Evolutionary conservation across 2,113 vertebrate genomes (phyloP).

Genomic region (Ictalurus furcatus): DNA sequence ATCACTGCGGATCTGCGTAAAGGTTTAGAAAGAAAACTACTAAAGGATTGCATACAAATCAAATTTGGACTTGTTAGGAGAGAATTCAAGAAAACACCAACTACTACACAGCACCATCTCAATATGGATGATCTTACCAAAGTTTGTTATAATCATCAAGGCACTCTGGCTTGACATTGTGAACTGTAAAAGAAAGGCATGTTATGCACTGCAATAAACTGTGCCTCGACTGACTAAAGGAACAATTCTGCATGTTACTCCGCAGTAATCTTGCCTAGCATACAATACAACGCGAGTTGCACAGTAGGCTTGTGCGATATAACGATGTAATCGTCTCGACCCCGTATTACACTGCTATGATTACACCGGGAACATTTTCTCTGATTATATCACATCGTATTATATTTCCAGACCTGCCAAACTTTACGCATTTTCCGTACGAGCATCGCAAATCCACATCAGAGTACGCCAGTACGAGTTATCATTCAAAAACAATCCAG

Average conservation of each 20-base stretch:
- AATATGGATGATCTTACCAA: constrained; percentile 78
- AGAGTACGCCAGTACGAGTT: not conserved
- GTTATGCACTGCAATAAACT: constrained; percentile 30
- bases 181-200: constrained; percentile 82
- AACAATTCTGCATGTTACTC: constrained; percentile 25
- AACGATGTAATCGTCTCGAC: not conserved
- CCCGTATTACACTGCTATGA: not conserved
- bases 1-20: not conserved
- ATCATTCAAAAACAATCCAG: too few relatives aligned
- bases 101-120: constrained; percentile 1
- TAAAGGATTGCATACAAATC: not conserved
- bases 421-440: too few relatives aligned
- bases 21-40: not conserved
- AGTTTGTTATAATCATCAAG: constrained; percentile 96
- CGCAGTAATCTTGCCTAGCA: constrained; percentile 5
- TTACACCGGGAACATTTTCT: not conserved
- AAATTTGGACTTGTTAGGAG: not conserved
- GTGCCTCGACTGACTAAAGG: constrained; percentile 24
- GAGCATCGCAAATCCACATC: too few relatives aligned
- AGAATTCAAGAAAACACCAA: not conserved
- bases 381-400: too few relatives aligned
- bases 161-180: constrained; percentile 97
- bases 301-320: not conserved
- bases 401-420: too few relatives aligned
- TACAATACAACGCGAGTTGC: not conserved